These are phyloP conservation scores for Rhamphomyia laevipes DNA, from an alignment of 2,888 invertebrate genomes.

Conservation along the genomic window DNA sequence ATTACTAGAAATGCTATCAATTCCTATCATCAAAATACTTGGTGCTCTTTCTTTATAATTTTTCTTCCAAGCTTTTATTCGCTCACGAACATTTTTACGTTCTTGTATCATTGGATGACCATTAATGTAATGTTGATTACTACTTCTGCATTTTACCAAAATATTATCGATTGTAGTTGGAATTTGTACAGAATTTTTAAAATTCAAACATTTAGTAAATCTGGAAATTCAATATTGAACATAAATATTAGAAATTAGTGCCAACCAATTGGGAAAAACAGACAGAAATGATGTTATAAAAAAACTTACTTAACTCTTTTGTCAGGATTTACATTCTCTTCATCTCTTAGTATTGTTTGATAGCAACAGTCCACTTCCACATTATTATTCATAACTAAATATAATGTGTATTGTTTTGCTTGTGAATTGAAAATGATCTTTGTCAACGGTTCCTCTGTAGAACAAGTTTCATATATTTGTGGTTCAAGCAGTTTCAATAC, in stretches of 20 bases:
- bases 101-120: slow-evolving; percentile 46
- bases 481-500: slow-evolving; percentile 42
- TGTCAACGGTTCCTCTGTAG: slow-evolving; percentile 29
- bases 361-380: too few relatives aligned
- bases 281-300: too few relatives aligned
- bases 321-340: too few relatives aligned
- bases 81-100: slow-evolving; percentile 39
- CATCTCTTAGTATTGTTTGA: too few relatives aligned
- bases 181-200: slow-evolving; percentile 33
- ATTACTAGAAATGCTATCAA: slow-evolving; percentile 67
- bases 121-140: slow-evolving; percentile 27
- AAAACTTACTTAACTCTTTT: too few relatives aligned
- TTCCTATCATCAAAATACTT: slow-evolving; percentile 63
- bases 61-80: slow-evolving; percentile 26
- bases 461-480: slow-evolving; percentile 43
- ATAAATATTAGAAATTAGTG: too few relatives aligned
- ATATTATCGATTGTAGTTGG: slow-evolving; percentile 38
- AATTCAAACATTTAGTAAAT: too few relatives aligned
- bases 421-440: slow-evolving; percentile 24
- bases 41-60: slow-evolving; percentile 28
- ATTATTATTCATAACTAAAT: too few relatives aligned
- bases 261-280: too few relatives aligned
- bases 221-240: too few relatives aligned
- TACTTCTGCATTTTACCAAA: slow-evolving; percentile 40
- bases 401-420: too few relatives aligned